Evolutionary conservation across 2,797 vertebrate species (phyloP), one percentile per base, ranked within the genome.

Genomic region (Pitangus sulphuratus): DNA sequence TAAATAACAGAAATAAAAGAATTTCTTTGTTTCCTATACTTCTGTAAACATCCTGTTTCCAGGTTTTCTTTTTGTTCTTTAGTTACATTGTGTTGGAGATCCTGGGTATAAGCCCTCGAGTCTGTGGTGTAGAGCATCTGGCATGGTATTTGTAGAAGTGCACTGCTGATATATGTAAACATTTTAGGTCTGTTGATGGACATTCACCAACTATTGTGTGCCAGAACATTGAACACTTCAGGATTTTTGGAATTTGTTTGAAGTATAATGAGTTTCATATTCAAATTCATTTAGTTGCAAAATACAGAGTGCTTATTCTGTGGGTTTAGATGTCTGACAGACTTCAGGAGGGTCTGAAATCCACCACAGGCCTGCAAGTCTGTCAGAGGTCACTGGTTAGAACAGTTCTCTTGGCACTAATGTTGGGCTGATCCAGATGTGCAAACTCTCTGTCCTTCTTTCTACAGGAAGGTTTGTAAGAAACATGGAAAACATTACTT

Each of bases 401-500:
- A 50, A 14, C 56, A 60, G 18, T 39, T 78, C 48, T 69, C 48
- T 40, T 83, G 72, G 33, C 26, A 33, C 5, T 28, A 3, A 11
- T 3, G 3, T 37, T 4, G 42, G 66, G 30, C 5, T 56, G 77
- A 21, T 57, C 12, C 20, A 8, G 17, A 17, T 35, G 3, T 70
- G 17, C 42, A 51, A 91, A 76, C 28, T 60, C n/a, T 91, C 91
- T 83, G 25, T 75, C 64, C 80, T 75, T 85, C 47, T 89, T 93
- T 94, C 83, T 91, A 11, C 97, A 99, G 99, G 99, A 86, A 99
- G 96, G 97, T 98, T 98, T 62, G 72, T 99, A 97, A 98, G 98
- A 97, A 98, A 99, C 84, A 98, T 99, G 97, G 98, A 99, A 56
- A 99, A 98, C 33, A 90, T 99, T 94, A 99, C 98, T 6, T 99